These are phyloP conservation scores for Agrypnia vestita DNA, from an alignment of 1,140 invertebrate genomes.

Conservation along the genomic window DNA sequence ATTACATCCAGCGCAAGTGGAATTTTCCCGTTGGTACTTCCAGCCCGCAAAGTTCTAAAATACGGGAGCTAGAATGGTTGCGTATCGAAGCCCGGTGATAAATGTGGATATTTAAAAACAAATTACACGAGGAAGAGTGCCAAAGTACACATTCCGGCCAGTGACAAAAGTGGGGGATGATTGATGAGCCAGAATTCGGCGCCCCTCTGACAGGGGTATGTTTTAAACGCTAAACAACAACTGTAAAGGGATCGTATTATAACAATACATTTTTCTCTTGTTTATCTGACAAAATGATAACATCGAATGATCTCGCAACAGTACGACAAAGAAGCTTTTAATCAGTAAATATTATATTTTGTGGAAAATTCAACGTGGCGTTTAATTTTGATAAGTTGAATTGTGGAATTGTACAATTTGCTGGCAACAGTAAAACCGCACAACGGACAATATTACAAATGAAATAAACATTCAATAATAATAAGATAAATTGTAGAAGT, in stretches of 20 bases:
- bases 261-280: conserved; percentile 19
- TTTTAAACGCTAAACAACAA: conserved; percentile 25
- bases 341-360: too few relatives aligned
- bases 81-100: conserved; percentile 31
- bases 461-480: too few relatives aligned
- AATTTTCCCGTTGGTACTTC: too few relatives aligned
- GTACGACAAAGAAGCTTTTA: background rate
- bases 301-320: background rate
- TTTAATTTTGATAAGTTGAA: too few relatives aligned
- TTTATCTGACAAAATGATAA: background rate
- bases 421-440: too few relatives aligned
- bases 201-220: conserved; percentile 1
- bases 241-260: conserved; percentile 18
- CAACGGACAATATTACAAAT: too few relatives aligned
- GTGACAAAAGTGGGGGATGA: conserved; percentile 48
- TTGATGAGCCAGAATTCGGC: conserved; percentile 43
- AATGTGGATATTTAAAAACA: conserved; percentile 54
- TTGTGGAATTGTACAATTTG: too few relatives aligned
- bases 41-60: background rate
- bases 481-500: too few relatives aligned
- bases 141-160: conserved; percentile 45
- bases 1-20: too few relatives aligned
- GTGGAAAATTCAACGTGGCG: too few relatives aligned
- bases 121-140: conserved; percentile 48
- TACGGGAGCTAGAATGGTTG: background rate